phyloP scores from a whole-genome alignment of 2,113 vertebrate species.

The Baryphthengus martii region DNA sequence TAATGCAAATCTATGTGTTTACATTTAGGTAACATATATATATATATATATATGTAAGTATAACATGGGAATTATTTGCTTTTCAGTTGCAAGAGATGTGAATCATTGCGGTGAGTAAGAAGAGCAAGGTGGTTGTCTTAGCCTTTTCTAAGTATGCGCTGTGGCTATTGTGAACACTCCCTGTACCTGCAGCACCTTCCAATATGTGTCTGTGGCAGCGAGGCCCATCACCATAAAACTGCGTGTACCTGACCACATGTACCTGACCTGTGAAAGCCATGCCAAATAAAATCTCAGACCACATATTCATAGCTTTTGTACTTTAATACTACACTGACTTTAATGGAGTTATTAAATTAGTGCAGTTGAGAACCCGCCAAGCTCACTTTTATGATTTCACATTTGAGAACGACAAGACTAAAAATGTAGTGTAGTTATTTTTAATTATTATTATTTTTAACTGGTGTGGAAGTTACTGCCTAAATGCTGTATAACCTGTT shows the following conservation, averaged over 20 bases:
- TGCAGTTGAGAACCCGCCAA: neutral
- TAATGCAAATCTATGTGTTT: neutral
- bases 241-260: neutral
- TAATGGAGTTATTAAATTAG: neutral
- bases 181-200: neutral
- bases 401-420: neutral
- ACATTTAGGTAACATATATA: neutral
- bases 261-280: neutral
- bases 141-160: neutral
- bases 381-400: neutral
- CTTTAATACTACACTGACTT: neutral
- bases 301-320: neutral
- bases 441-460: neutral
- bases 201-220: neutral
- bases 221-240: neutral
- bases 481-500: neutral
- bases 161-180: neutral
- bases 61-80: rapidly evolving
- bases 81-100: neutral
- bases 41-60: too few species aligned
- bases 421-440: neutral
- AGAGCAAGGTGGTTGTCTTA: neutral
- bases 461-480: neutral
- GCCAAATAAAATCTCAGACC: neutral
- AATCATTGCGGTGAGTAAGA: neutral